Base-by-base conservation (phyloP, 2,888 invertebrate species). In the Drosophila paranaensis region DNA sequence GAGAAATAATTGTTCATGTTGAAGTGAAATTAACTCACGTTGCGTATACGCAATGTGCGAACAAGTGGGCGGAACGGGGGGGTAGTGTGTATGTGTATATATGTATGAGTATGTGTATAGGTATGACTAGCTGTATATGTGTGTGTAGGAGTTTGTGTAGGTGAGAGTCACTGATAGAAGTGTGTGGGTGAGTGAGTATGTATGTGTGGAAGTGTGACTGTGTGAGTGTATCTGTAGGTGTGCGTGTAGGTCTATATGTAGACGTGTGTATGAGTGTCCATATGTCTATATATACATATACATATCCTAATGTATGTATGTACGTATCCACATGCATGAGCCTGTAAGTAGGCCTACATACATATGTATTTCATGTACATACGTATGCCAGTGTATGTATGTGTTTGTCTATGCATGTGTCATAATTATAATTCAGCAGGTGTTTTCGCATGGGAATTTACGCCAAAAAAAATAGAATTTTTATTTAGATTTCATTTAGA, bases 361-460 rank as follows among this genome's bases (percentile, higher is more conserved):
- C 30, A 8, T n/a, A 11, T 20, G 11, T 20, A 11, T 20, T 20
- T 16, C 42, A 55, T 39, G 5, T 16, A 27, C 8, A 16, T 1
- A 11, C 3, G 30, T 11, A 20, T 40, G 30, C 16, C 3, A 27
- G 4, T 55, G 14, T 60, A 6, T 20, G n/a, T n/a, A 1, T n/a
- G 14, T 8, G 2, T 25, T 4, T 27, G 6, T 6, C 4, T 27
- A 27, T 27, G 27, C 20, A 14, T 50, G 55, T 45, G 56, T 69
- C 62, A 70, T 77, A 66, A 77, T 61, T 66, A 69, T 66, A 73
- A 77, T 69, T 73, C 77, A 77, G 77, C 77, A 77, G 77, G 77
- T 77, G 77, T 73, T 65, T 74, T 50, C n/a, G 35, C 61, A 40
- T 25, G 37, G 63, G 60, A 74, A 71, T 78, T 63, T 57, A 54